These are phyloP conservation scores for Hetaerina titia DNA, from an alignment of 2,888 invertebrate species.

Conservation along the genomic window DNA sequence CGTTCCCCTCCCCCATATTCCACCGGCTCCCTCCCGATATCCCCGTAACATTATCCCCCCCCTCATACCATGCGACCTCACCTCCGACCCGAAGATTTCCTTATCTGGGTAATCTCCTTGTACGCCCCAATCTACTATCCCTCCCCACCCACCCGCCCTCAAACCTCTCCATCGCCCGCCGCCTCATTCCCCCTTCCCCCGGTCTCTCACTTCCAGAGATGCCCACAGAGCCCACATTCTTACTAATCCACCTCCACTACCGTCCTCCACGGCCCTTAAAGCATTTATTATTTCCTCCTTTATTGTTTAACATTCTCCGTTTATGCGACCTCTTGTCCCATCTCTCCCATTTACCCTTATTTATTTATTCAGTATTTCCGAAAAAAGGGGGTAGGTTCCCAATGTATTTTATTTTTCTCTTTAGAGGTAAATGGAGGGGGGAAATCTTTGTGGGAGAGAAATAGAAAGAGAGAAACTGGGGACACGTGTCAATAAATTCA, in stretches of 20 bases:
- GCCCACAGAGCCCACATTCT: constrained; percentile 13
- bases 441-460: background rate
- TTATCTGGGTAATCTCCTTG: constrained; percentile 44
- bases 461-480: background rate
- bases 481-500: constrained; percentile 58
- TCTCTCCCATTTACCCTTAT: constrained; percentile 46
- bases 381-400: constrained; percentile 10
- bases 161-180: background rate
- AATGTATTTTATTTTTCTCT: background rate
- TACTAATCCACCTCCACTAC: constrained; percentile 52
- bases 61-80: background rate
- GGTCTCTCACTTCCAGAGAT: background rate
- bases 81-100: constrained; percentile 17
- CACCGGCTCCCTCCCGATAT: background rate
- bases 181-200: background rate
- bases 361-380: constrained; percentile 52
- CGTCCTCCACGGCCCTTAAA: constrained; percentile 18
- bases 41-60: background rate
- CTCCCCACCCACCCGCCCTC: background rate
- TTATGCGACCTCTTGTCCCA: constrained; percentile 48
- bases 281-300: constrained; percentile 62
- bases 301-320: constrained; percentile 60
- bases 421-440: background rate
- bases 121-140: background rate
- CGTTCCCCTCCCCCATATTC: background rate